Evolutionary conservation across 2,888 invertebrate species (phyloP), one percentile per base, ranked within the genome.

Genomic region (Litoditis marina): DNA sequence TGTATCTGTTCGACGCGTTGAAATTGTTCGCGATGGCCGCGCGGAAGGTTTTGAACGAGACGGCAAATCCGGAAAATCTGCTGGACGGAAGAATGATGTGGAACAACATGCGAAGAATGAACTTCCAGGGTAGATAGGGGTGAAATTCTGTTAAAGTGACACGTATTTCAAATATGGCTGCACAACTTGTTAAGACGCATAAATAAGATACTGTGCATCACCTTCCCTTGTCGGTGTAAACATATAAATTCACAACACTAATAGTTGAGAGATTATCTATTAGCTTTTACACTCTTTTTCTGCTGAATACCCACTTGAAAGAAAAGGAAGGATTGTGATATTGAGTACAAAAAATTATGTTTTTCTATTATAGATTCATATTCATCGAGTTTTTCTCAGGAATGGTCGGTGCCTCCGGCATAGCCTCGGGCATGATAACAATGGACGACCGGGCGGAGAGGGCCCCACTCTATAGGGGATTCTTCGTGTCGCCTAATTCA

Each of bases 21-120:
- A 76, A 76, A 59, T 58, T 76, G 5, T 80, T 78, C 63, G 77
- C 77, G 2, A 39, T 80, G 49, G 75, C 79, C 7, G 81, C 77
- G 11, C 49, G 62, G 16, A 73, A 73, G 52, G 69, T 74, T 32
- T 54, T 77, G n/a, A 76, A 76, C 46, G 74, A 74, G 36, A 70
- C 69, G 7, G 73, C 68, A 56, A 73, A 70, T 50, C 59, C 75
- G 0, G 69, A 78, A 22, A 64, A 69, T 30, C 58, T 80, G 16
- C 55, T 76, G 42, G 72, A 81, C 58, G 81, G 81, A 6, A 54
- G 71, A 0, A 53, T 69, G 49, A 73, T 81, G 64, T 80, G 81
- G 81, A 75, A 76, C 30, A 66, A 56, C 32, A 81, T 81, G 81
- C 63, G 81, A 19, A 65, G 72, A 31, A 60, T 81, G 59, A 70